phyloP scores from a whole-genome alignment of 2,888 invertebrate species.

The Gibbula magus region DNA sequence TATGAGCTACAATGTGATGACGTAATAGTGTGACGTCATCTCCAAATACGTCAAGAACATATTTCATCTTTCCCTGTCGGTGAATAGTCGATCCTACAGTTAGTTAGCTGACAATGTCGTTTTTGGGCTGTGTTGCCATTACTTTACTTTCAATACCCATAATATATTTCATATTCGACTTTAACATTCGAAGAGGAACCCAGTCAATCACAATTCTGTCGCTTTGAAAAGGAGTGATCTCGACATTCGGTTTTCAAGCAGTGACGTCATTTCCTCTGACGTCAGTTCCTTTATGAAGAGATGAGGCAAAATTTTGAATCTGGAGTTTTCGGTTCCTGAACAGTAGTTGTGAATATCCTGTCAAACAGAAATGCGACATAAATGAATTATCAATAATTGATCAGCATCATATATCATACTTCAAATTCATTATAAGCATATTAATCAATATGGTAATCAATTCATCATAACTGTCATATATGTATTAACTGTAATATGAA shows the following conservation, averaged over 20 bases:
- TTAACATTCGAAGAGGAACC: neutral
- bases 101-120: neutral
- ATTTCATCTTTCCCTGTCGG: neutral
- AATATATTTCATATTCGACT: neutral
- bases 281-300: too few relatives aligned
- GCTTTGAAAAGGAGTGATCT: neutral
- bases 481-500: too few relatives aligned
- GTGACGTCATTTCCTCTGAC: neutral
- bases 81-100: neutral
- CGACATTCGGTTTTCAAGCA: too few relatives aligned
- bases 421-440: too few relatives aligned
- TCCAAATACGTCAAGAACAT: neutral
- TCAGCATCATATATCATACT: too few relatives aligned
- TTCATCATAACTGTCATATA: too few relatives aligned
- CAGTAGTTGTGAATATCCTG: too few relatives aligned
- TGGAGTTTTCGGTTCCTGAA: too few relatives aligned
- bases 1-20: neutral
- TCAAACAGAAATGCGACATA: too few relatives aligned
- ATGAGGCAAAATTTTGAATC: too few relatives aligned
- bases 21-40: neutral
- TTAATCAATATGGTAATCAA: too few relatives aligned
- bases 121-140: neutral
- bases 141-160: neutral
- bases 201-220: neutral
- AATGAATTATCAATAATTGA: too few relatives aligned